Percentiles rank a stretch among this genome's conserved stretches.
Conservation (phyloP, 2,113 vertebrate species). For the Onychostoma macrolepis region DNA sequence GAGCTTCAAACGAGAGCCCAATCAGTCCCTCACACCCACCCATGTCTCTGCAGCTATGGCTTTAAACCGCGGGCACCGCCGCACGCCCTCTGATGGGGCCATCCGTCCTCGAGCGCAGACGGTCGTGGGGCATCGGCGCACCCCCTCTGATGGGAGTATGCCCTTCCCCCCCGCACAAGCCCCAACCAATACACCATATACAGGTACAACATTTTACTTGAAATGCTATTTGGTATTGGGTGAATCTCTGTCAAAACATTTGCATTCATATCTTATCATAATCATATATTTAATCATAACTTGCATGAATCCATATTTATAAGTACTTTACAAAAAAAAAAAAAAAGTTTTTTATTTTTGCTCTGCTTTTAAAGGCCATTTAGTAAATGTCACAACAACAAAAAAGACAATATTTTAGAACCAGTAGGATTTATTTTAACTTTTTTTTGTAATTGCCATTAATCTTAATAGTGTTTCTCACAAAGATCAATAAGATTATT, state of each 20-base stretch:
- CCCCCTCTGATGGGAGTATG: constrained; percentile 79
- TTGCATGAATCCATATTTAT: not conserved
- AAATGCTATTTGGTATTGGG: not conserved
- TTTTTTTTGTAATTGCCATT: not conserved
- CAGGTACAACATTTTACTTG: constrained; percentile 58
- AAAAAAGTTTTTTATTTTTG: not conserved
- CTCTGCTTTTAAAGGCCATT: not conserved
- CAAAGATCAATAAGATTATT: not conserved
- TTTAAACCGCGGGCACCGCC: constrained; percentile 79
- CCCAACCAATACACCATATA: constrained; percentile 39
- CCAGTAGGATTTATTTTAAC: not conserved
- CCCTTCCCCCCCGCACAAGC: constrained; percentile 70
- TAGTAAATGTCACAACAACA: not conserved
- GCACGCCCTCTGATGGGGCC: constrained; percentile 86
- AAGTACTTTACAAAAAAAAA: not conserved
- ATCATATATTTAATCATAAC: not conserved
- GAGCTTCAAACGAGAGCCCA: constrained; percentile 90
- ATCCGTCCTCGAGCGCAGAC: constrained; percentile 79
- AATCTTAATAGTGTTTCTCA: not conserved
- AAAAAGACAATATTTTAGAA: not conserved
- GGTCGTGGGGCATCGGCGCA: constrained; percentile 73
- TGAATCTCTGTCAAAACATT: not conserved
- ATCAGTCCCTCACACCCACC: constrained; percentile 89
- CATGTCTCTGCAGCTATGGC: constrained; percentile 81
- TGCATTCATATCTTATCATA: not conserved